Evolutionary conservation across 2,797 vertebrate genomes (phyloP).

Genomic region (Taenioides sp.): DNA sequence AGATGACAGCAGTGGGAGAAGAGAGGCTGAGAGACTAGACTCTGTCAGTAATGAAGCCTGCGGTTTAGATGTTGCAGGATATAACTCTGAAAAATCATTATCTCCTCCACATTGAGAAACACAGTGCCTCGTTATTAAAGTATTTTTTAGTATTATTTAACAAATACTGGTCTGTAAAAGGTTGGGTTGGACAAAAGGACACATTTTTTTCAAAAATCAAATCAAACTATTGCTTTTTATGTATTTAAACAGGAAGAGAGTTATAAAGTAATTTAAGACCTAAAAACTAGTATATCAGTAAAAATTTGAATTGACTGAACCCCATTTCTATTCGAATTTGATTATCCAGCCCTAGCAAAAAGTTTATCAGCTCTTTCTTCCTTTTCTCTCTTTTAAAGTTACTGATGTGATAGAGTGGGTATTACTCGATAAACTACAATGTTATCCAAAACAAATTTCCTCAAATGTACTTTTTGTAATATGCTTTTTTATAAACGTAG

Average conservation of each 20-base stretch:
- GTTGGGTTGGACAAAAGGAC: too few relatives aligned
- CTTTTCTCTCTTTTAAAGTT: neutral
- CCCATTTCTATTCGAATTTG: too few relatives aligned
- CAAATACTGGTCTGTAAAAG: neutral
- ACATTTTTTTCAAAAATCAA: too few relatives aligned
- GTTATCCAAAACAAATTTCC: neutral
- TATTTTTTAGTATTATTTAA: neutral
- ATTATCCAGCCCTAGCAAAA: too few relatives aligned
- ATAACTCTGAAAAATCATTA: constrained; percentile 72
- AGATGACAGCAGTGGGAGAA: constrained; percentile 27
- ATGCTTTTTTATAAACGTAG: neutral
- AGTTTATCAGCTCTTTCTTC: too few relatives aligned
- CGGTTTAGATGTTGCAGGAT: constrained; percentile 69
- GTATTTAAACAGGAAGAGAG: too few relatives aligned
- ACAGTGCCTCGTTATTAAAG: constrained; percentile 35
- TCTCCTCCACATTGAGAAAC: constrained; percentile 67
- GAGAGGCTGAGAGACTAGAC: constrained; percentile 56
- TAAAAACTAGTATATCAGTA: too few relatives aligned
- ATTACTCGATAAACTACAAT: neutral
- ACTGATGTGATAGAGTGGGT: neutral
- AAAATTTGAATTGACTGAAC: too few relatives aligned
- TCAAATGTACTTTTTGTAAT: neutral
- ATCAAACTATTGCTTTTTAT: too few relatives aligned
- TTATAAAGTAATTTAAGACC: too few relatives aligned
- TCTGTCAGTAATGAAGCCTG: constrained; percentile 69